phyloP scores from a whole-genome alignment of 2,113 vertebrate species.

The Larimichthys polyactis region DNA sequence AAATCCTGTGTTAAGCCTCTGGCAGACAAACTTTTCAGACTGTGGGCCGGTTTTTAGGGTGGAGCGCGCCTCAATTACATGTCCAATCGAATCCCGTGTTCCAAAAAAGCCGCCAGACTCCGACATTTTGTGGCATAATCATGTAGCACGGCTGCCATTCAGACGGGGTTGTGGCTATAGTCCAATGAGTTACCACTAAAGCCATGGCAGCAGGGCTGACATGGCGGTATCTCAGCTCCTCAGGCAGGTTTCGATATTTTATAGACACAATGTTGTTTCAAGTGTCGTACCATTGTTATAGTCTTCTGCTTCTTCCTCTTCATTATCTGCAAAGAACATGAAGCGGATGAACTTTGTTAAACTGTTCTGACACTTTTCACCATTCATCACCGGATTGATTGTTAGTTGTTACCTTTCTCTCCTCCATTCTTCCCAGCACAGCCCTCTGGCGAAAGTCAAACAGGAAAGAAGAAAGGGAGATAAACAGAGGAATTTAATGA shows the following conservation, averaged over 20 bases:
- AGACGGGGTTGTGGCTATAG: background rate
- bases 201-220: conserved; percentile 13
- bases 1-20: conserved; percentile 7
- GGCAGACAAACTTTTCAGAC: background rate
- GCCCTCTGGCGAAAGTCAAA: conserved; percentile 42
- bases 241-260: background rate
- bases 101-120: background rate
- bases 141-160: conserved; percentile 3
- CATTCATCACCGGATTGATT: background rate
- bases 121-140: conserved; percentile 17
- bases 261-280: background rate
- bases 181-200: conserved; percentile 11
- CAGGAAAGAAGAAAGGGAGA: background rate
- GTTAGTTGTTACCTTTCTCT: conserved; percentile 40
- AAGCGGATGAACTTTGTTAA: background rate
- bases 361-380: background rate
- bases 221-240: background rate
- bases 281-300: conserved; percentile 49
- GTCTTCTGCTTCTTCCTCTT: conserved; percentile 46
- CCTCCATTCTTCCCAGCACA: conserved; percentile 37
- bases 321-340: conserved; percentile 46
- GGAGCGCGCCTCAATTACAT: conserved; percentile 1
- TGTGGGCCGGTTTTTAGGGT: conserved; percentile 5
- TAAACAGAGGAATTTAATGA: background rate
- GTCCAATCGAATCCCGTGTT: background rate